These are phyloP conservation scores for Penaeus indicus DNA, from an alignment of 1,140 invertebrate genomes.

Conservation along the genomic window DNA sequence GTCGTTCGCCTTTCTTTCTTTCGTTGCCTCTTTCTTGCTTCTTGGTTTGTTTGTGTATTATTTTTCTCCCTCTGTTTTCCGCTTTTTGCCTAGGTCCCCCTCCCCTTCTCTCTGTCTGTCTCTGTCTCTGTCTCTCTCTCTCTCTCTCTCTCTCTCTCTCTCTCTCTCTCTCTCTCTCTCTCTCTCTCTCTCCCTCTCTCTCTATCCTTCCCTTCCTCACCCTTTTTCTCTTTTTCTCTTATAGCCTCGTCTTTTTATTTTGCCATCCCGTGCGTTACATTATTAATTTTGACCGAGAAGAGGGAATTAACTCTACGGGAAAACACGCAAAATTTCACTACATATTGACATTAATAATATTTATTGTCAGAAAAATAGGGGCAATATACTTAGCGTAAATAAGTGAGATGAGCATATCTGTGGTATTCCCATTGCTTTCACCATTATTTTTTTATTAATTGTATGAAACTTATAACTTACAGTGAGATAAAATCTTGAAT, in stretches of 20 bases:
- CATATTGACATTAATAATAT: no score
- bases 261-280: no score
- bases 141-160: slow-evolving; percentile 1
- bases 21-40: not conserved
- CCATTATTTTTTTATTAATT: no score
- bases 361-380: no score
- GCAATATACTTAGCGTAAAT: no score
- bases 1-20: not conserved
- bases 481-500: no score
- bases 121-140: slow-evolving; percentile 5
- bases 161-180: slow-evolving; percentile 8
- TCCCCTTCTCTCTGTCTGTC: not conserved
- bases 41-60: not conserved
- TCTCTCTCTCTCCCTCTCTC: not conserved
- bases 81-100: not conserved
- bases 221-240: not conserved
- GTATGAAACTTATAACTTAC: no score
- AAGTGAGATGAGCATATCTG: no score
- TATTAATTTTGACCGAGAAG: no score
- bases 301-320: no score
- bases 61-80: not conserved
- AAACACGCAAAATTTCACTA: no score
- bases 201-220: not conserved
- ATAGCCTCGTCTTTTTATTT: not conserved
- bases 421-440: no score